Base-by-base conservation (phyloP, 2,797 vertebrate species). In the Hafferia zeledoni region DNA sequence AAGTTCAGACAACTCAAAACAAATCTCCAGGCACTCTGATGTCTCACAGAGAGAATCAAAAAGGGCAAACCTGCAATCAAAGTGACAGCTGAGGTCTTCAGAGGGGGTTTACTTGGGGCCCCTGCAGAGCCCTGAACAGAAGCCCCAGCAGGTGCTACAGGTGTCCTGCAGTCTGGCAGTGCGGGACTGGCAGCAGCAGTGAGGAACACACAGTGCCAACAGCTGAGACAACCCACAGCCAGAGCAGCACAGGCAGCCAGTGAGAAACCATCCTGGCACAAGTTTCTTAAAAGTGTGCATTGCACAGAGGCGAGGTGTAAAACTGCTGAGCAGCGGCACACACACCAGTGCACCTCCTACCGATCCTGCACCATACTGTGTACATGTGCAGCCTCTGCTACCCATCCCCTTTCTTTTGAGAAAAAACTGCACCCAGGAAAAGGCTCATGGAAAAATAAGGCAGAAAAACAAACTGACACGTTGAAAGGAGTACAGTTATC, bases 11-110 rank as follows among this genome's bases (percentile, higher is more conserved):
- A 96, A 97, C 79, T 98, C 98, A 86, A 98, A 96, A 72, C 97
- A 98, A 77, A 98, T 97, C 98, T 98, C 98, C 12, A 98, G 98
- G 83, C 94, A 97, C 96, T 97, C 96, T 5, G 95, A 93, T 9
- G 90, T 95, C 95, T 98, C 97, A 70, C 98, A 98, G 97, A 95
- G 95, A 94, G 98, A 98, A 97, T 97, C 87, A 91, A 97, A 98
- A 96, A 98, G 87, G 89, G 97, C 97, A 81, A 94, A 95, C 89
- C 75, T 28, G 15, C 98, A 98, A 98, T 98, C 98, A 93, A 98
- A 96, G 97, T 94, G 92, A 96, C 97, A 97, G 97, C 90, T 92
- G 87, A 97, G 94, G 96, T 98, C 97, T 97, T 97, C 97, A 93
- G 97, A 49, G 1, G 98, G 97, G 35, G 61, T 86, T 57, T 98